Conservation (phyloP, 2,888 invertebrate species). For the Synergus laeviventris region DNA sequence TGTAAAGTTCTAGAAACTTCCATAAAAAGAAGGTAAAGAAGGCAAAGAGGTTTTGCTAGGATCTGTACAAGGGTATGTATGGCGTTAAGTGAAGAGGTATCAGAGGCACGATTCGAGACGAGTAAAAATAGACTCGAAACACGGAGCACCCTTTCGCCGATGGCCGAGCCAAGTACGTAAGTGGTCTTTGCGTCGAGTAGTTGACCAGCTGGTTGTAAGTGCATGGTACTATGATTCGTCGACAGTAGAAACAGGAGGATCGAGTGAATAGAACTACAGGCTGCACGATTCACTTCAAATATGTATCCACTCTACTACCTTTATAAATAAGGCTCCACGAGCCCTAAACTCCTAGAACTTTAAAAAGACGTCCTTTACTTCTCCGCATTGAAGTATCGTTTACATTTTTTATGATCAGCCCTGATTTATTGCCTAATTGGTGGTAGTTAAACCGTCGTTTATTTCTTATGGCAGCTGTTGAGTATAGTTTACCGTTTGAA, state of each 20-base stretch:
- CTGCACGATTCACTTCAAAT: background rate
- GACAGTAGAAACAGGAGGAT: slow-evolving; percentile 46
- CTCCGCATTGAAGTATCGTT: background rate
- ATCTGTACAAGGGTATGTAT: slow-evolving; percentile 43
- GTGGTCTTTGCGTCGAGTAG: slow-evolving; percentile 67
- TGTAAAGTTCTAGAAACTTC: too few species aligned
- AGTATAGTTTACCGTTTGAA: slow-evolving; percentile 15
- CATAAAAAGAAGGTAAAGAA: too few species aligned
- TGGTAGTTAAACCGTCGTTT: background rate
- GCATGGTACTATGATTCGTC: slow-evolving; percentile 45
- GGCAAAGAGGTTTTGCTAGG: background rate
- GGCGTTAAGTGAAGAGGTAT: slow-evolving; percentile 56
- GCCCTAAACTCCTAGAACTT: background rate
- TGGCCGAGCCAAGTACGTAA: slow-evolving; percentile 65
- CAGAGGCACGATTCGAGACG: slow-evolving; percentile 48
- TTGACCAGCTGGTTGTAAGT: slow-evolving; percentile 67
- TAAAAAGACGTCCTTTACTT: background rate
- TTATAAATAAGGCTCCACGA: background rate
- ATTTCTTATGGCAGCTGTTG: slow-evolving; percentile 9
- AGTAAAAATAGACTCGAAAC: slow-evolving; percentile 64
- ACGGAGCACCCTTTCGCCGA: slow-evolving; percentile 62
- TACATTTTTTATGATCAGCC: background rate
- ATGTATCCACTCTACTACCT: background rate
- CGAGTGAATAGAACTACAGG: slow-evolving; percentile 22
- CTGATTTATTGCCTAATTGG: background rate